Evolutionary conservation across 2,888 invertebrate species (phyloP).

Genomic region (Choristoneura rosaceana): DNA sequence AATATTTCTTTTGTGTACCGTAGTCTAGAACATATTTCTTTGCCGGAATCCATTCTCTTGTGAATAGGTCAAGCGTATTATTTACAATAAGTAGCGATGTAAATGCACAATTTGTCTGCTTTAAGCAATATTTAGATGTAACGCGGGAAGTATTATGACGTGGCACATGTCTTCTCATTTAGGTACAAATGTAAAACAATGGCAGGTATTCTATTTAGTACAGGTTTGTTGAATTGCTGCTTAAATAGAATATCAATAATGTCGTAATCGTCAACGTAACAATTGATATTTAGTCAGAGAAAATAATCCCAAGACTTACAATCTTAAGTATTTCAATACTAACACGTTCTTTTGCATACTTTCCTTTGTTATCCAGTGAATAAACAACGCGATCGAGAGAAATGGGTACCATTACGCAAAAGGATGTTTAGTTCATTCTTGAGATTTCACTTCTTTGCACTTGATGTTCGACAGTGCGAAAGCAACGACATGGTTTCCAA

Average conservation of each 20-base stretch:
- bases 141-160: background rate
- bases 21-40: background rate
- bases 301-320: background rate
- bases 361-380: conserved; percentile 43
- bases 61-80: background rate
- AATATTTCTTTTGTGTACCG: background rate
- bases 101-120: background rate
- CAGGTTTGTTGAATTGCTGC: background rate
- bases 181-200: background rate
- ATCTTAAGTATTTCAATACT: conserved; percentile 11
- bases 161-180: background rate
- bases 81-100: background rate
- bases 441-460: conserved; percentile 52
- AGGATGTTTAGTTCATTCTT: conserved; percentile 69
- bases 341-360: conserved; percentile 19
- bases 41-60: background rate
- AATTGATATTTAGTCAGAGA: background rate
- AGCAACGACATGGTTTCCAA: conserved; percentile 57
- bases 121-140: no score
- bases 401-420: conserved; percentile 50
- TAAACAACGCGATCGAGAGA: conserved; percentile 47
- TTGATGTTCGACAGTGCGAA: conserved; percentile 48
- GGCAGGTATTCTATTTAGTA: background rate
- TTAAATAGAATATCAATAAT: background rate
- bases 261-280: background rate